Evolutionary conservation across 2,888 invertebrate species (phyloP), one percentile per base, ranked within the genome.

Genomic region (Eupeodes latifasciatus): DNA sequence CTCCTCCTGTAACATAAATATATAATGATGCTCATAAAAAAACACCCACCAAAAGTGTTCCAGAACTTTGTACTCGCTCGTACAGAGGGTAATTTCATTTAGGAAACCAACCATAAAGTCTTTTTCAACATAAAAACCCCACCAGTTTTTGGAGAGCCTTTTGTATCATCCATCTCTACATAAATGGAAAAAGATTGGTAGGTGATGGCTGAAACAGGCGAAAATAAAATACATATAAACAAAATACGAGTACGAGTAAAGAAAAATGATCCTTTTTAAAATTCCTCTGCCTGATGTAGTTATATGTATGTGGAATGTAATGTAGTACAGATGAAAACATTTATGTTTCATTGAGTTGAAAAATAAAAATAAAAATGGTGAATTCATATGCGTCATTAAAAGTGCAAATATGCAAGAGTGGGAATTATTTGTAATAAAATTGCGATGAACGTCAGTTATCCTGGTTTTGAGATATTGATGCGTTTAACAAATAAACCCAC

Each of bases 41-140:
- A 66, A 67, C 67, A 67, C 67, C n/a, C 47, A 14, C 34, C 67
- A 67, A 19, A 11, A 51, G 10, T 67, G 34, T 10, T 34, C n/a
- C 47, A 34, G 51, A n/a, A 9, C 27, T 27, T 47, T 67, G 51
- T 67, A 19, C 27, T 67, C 67, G 10, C 27, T 51, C n/a, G 16
- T 11, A n/a, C 27, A 27, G 27, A 2, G 40, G 40, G 49, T 67
- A 49, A 67, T 67, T 67, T 34, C 51, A 67, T 67, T 67, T 67
- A 67, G 49, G 67, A 67, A 67, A n/a, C 51, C 34, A 67, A 34
- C 51, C 67, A 51, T 51, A 67, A 67, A 51, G 34, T 34, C 34
- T 67, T 67, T 27, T 67, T 27, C 36, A 51, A 27, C 49, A 19
- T 47, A 16, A n/a, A 66, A 16, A n/a, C 19, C 53, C 47, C 16